A percentile compares a stretch with the other conserved stretches of the same genome.
phyloP scores from a whole-genome alignment of 1,140 invertebrate species.

The Tetramorium simillimum region DNA sequence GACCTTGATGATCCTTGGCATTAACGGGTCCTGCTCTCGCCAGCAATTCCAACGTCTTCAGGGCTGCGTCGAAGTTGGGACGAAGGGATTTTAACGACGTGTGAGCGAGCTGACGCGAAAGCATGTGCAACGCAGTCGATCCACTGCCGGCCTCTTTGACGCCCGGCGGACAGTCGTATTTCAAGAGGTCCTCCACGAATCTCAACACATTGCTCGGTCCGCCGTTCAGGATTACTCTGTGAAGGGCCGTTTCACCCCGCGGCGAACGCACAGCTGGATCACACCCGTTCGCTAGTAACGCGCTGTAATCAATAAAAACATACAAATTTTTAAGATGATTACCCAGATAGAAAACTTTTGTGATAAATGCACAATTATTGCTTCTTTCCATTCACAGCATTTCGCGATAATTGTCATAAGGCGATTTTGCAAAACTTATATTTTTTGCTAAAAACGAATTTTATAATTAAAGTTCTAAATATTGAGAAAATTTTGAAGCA shows the following conservation, averaged over 20 bases:
- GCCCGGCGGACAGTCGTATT: conserved; percentile 80
- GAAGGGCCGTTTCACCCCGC: conserved; percentile 83
- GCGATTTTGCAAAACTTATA: too few relatives aligned
- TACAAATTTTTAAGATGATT: not conserved
- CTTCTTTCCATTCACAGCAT: too few relatives aligned
- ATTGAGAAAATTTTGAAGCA: too few relatives aligned
- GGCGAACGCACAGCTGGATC: conserved; percentile 81
- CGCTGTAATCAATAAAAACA: conserved; percentile 62
- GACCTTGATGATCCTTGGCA: conserved; percentile 80
- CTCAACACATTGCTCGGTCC: conserved; percentile 75
- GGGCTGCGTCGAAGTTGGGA: conserved; percentile 76
- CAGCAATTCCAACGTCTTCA: conserved; percentile 78
- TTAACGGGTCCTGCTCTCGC: conserved; percentile 81
- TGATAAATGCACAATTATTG: too few relatives aligned
- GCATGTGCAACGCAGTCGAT: conserved; percentile 81
- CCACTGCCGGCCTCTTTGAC: conserved; percentile 83
- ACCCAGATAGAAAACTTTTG: too few relatives aligned
- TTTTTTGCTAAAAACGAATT: too few relatives aligned
- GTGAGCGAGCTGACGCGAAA: conserved; percentile 79
- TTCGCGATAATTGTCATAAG: too few relatives aligned
- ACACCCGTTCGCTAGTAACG: conserved; percentile 80
- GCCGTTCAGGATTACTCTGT: conserved; percentile 80
- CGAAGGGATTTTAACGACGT: conserved; percentile 73
- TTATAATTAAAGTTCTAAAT: too few relatives aligned
- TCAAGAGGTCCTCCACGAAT: conserved; percentile 80